Evolutionary conservation across 1,140 invertebrate species (phyloP), one percentile per base, ranked within the genome.

Genomic region (Formica selysi): DNA sequence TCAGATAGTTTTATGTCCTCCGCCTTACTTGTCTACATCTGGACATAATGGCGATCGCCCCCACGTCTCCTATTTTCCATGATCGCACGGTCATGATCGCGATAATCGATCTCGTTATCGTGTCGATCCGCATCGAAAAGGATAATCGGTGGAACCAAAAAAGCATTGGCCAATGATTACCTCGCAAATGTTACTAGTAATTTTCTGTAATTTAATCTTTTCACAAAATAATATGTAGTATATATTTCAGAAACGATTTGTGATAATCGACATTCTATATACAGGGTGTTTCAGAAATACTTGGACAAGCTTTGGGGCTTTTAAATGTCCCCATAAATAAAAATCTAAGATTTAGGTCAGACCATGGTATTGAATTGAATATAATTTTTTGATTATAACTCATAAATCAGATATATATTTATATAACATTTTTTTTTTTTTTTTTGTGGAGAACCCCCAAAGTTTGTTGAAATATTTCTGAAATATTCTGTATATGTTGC

Each of bases 1-100:
- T 90, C 83, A 86, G 84, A 88, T 88, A 86, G 71, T 89, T 87
- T 91, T 91, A 88, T 81, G 85, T 86, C 61, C 71, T 89, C 67
- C 67, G 32, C 29, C 64, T 80, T 61, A 87, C 87, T 89, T 89
- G 62, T 70, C 73, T 67, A 80, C 86, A 86, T 88, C 76, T 86
- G 87, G 78, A 86, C 65, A 41, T 80, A 89, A 87, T 86, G 68
- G 73, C 64, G 83, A 86, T 87, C 74, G 81, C 62, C 48, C 86
- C 65, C 68, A 76, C 76, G 74, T 70, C 68, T 65, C 48, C 70
- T 81, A 73, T 84, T 86, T 62, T 61, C 67, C 70, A 64, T 22
- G 65, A 86, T 86, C 84, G 84, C 74, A 80, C 84, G 74, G 36
- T 76, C 81, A 78, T 78, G 65, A 78, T 22, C 73, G 61, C 61